phyloP scores from a whole-genome alignment of 1,140 invertebrate species.

The Epicauta chinensis region DNA sequence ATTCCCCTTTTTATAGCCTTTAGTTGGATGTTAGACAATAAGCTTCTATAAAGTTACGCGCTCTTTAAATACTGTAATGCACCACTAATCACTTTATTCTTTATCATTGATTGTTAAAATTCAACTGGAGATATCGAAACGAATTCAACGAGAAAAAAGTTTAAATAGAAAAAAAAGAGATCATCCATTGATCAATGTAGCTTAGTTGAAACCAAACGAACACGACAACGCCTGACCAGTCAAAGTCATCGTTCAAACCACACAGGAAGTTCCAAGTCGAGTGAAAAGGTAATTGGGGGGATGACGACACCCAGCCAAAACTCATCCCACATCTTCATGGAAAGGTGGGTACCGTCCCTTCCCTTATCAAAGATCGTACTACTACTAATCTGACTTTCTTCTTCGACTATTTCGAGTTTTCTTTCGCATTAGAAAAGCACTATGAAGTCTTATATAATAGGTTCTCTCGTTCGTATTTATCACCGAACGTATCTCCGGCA shows the following conservation, averaged over 20 bases:
- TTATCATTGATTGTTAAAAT: too few relatives aligned
- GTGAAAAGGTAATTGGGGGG: slow-evolving; percentile 27
- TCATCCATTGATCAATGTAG: slow-evolving; percentile 27
- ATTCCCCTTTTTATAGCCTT: too few relatives aligned
- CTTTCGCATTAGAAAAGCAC: slow-evolving; percentile 29
- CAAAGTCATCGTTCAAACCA: slow-evolving; percentile 10
- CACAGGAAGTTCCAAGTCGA: slow-evolving; percentile 15
- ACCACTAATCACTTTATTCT: too few relatives aligned
- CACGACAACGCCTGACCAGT: slow-evolving; percentile 4
- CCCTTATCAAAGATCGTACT: slow-evolving; percentile 26
- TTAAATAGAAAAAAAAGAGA: slow-evolving; percentile 15
- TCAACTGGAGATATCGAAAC: neutral
- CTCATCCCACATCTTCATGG: too few relatives aligned
- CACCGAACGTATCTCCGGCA: slow-evolving; percentile 34
- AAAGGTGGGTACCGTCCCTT: slow-evolving; percentile 5
- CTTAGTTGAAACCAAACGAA: slow-evolving; percentile 15
- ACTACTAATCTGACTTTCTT: slow-evolving; percentile 34
- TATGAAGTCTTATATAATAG: slow-evolving; percentile 32
- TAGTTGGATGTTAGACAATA: too few relatives aligned
- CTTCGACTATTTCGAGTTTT: slow-evolving; percentile 35
- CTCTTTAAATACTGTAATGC: too few relatives aligned
- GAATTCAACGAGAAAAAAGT: slow-evolving; percentile 12
- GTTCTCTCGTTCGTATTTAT: slow-evolving; percentile 31
- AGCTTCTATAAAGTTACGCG: too few relatives aligned
- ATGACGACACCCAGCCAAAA: too few relatives aligned